Percentiles rank a stretch among this genome's conserved stretches.
These are phyloP conservation scores for Epirrhoe tristata DNA, from an alignment of 2,888 invertebrate species.

Conservation along the genomic window DNA sequence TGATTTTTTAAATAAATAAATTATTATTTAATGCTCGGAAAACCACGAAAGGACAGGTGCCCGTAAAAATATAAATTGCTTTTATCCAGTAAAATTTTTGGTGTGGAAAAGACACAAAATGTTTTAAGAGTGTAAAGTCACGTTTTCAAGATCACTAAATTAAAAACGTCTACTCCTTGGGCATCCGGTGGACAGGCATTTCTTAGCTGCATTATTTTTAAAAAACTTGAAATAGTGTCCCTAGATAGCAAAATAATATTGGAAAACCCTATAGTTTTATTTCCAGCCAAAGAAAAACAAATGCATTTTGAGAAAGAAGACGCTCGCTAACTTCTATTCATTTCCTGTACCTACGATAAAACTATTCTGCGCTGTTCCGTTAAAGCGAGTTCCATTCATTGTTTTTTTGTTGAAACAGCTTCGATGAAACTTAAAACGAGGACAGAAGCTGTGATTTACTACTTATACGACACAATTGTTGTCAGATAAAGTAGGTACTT, in stretches of 20 bases:
- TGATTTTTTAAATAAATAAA: too few relatives aligned
- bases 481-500: not conserved
- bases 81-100: too few relatives aligned
- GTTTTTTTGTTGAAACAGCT: not conserved
- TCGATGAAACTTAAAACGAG: not conserved
- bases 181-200: too few relatives aligned
- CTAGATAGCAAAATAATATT: not conserved
- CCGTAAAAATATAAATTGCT: too few relatives aligned
- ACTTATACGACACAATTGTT: not conserved
- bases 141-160: too few relatives aligned
- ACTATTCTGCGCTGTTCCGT: not conserved
- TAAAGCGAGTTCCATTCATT: constrained; percentile 1
- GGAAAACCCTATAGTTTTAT: not conserved
- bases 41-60: too few relatives aligned
- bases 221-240: too few relatives aligned
- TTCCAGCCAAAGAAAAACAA: not conserved
- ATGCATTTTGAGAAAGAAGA: not conserved
- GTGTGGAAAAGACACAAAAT: too few relatives aligned
- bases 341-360: constrained; percentile 4
- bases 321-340: not conserved
- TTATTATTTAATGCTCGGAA: too few relatives aligned
- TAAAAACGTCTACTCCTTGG: too few relatives aligned
- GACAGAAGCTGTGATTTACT: not conserved
- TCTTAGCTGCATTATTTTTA: too few relatives aligned
- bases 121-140: too few relatives aligned